Conservation (phyloP, 2,113 vertebrate genomes). For the Desmodus rotundus region DNA sequence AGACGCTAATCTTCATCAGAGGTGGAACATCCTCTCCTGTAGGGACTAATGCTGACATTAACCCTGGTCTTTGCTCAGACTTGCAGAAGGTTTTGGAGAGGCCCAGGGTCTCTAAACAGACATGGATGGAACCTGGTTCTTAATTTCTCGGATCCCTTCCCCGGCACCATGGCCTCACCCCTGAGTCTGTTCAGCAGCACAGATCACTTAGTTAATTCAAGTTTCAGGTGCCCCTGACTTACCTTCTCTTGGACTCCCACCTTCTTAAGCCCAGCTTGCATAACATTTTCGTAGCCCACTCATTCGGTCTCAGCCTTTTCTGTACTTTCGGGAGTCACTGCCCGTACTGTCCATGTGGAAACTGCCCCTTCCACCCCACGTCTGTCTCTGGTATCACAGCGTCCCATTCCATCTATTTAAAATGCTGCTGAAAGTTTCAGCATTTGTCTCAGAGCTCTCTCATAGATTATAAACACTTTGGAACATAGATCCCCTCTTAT, state of each 20-base stretch:
- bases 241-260: not conserved
- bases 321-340: not conserved
- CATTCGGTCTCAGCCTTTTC: not conserved
- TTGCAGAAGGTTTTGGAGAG: not conserved
- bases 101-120: not conserved
- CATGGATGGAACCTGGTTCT: not conserved
- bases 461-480: not conserved
- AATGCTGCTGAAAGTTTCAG: not conserved
- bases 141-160: not conserved
- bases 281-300: not conserved
- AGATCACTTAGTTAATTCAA: not conserved
- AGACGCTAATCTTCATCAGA: not conserved
- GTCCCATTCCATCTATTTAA: not conserved
- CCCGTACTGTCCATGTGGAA: not conserved
- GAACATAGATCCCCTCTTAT: not conserved
- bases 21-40: not conserved
- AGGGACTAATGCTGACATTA: not conserved
- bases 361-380: accelerated
- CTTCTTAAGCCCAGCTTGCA: not conserved
- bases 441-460: too few species aligned
- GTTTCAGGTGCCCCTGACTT: not conserved
- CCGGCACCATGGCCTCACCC: not conserved
- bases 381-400: not conserved
- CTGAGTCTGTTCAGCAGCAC: not conserved
- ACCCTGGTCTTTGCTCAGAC: not conserved